Percentiles rank a stretch among this genome's conserved stretches.
These are phyloP conservation scores for Zosterops lateralis DNA, from an alignment of 2,113 vertebrate species.

Conservation along the genomic window DNA sequence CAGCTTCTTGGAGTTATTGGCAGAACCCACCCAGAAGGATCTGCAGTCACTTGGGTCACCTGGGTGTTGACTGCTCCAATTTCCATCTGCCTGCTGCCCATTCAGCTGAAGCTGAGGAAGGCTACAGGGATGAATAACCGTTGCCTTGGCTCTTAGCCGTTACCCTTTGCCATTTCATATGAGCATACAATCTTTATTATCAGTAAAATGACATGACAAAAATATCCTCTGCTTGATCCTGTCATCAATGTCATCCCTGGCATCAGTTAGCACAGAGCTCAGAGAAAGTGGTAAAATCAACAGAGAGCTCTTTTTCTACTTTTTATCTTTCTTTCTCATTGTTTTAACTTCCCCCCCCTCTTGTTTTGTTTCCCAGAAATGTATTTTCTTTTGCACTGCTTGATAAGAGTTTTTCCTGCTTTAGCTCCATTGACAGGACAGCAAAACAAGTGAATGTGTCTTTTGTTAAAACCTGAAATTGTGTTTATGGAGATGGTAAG, in stretches of 20 bases:
- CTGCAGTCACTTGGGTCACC: background rate
- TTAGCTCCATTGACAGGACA: background rate
- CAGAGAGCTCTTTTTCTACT: background rate
- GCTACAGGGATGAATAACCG: background rate
- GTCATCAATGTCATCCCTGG: no score
- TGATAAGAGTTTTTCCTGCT: background rate
- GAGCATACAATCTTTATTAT: background rate
- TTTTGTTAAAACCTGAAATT: background rate
- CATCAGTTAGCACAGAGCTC: background rate
- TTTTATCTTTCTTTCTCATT: background rate
- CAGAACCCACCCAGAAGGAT: background rate
- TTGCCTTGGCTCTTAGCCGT: background rate
- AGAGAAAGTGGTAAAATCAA: background rate
- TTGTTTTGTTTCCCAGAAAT: background rate
- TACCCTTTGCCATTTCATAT: background rate
- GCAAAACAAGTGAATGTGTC: background rate
- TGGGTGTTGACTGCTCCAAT: rapidly evolving
- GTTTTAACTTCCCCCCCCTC: background rate
- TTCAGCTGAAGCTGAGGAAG: background rate
- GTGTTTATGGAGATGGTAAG: background rate
- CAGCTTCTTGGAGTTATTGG: background rate
- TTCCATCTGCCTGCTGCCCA: background rate
- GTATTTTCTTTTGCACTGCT: background rate
- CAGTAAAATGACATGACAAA: background rate
- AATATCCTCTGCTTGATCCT: background rate